Evolutionary conservation across 1,140 invertebrate genomes (phyloP), one percentile per base, ranked within the genome.

Genomic region (Lamellibrachia luymesi): DNA sequence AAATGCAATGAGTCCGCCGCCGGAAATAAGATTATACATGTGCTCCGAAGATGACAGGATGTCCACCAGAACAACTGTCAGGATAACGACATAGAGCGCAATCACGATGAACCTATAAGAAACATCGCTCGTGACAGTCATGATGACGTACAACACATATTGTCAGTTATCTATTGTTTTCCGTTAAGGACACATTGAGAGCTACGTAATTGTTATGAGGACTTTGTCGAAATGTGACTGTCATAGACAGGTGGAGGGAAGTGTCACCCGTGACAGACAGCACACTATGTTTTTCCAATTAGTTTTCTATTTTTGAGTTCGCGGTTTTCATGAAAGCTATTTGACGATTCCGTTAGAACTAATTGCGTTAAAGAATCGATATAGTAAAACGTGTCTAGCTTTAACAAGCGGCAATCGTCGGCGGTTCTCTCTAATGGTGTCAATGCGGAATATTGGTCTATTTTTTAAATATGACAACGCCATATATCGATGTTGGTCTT

Each of bases 21-120:
- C 89, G 2, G 95, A 95, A 22, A 96, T 94, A 0, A 96, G 94
- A 93, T 96, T 96, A 13, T 93, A 13, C 2, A 95, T 95, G n/a
- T 94, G 93, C 91, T 95, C 93, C 0, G 95, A 92, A 0, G 52
- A 80, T 2, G 64, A 80, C 64, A 80, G 13, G 7, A 80, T 22
- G 17, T 80, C 64, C 2, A 80, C 8, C 64, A 80, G 64, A 22
- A 80, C 64, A 80, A 80, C 25, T 80, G 64, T 80, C 64, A 80
- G 64, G 8, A 80, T 2, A 6, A 64, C 5, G 27, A 52, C 10
- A 49, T 91, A 64, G 91, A 93, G 52, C n/a, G 38, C n/a, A 10
- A 91, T 52, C 90, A 92, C 38, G n/a, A 80, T 25, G 8, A 92
- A 49, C 93, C 93, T 93, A 80, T 22, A 80, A 80, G 13, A 80